Conservation (phyloP, 1,140 invertebrate species). For the Oncopodura yosiiana region DNA sequence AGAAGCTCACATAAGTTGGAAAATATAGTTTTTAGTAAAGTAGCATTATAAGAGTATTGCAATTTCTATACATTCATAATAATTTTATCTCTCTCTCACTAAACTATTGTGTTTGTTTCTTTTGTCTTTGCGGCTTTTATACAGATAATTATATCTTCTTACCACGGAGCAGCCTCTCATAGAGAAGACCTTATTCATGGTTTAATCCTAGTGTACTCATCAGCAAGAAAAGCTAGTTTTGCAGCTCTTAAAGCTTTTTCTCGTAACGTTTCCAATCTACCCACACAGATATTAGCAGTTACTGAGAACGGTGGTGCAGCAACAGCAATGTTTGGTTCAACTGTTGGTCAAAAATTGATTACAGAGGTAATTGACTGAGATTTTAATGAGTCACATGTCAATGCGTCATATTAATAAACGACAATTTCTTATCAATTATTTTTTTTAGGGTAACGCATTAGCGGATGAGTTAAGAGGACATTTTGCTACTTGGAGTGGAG, state of each 20-base stretch:
- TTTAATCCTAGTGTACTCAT: constrained; percentile 90
- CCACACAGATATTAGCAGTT: constrained; percentile 88
- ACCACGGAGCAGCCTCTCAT: constrained; percentile 86
- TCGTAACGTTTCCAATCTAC: constrained; percentile 84
- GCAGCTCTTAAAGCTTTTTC: constrained; percentile 88
- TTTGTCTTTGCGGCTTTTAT: too few species aligned
- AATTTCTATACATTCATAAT: too few species aligned
- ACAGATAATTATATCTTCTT: constrained; percentile 88
- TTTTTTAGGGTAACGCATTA: constrained; percentile 53
- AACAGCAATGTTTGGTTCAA: constrained; percentile 80
- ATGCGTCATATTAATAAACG: too few species aligned
- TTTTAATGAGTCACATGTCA: too few species aligned
- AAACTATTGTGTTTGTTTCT: too few species aligned
- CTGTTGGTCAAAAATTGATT: constrained; percentile 77
- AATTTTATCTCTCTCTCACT: too few species aligned
- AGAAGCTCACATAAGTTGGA: too few species aligned
- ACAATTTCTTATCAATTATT: background rate
- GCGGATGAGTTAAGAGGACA: constrained; percentile 85
- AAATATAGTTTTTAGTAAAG: too few species aligned
- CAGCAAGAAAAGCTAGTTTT: constrained; percentile 86
- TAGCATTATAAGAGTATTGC: too few species aligned
- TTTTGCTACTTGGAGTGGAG: constrained; percentile 64
- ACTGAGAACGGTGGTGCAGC: constrained; percentile 70
- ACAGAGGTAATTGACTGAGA: constrained; percentile 92
- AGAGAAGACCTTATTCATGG: constrained; percentile 88